These are phyloP conservation scores for Athrips mouffetella DNA, from an alignment of 2,888 invertebrate genomes.

Conservation along the genomic window DNA sequence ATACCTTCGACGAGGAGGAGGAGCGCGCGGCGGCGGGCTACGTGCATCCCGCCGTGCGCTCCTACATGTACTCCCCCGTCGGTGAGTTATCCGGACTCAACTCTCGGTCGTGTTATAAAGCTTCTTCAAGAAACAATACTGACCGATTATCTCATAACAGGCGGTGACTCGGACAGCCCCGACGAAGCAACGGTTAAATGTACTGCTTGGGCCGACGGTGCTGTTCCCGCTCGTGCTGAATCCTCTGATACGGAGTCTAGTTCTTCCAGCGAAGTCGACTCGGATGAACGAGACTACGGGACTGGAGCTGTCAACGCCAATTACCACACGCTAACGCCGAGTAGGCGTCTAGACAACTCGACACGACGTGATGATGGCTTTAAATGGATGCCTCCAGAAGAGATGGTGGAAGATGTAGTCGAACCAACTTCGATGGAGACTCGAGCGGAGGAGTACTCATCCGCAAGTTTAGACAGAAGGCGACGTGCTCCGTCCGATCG, in stretches of 20 bases:
- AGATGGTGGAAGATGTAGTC: conserved; percentile 50
- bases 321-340: conserved; percentile 73
- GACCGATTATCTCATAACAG: conserved; percentile 63
- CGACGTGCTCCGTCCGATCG: conserved; percentile 70
- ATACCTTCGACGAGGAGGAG: conserved; percentile 68
- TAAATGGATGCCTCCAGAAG: conserved; percentile 80
- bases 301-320: conserved; percentile 79
- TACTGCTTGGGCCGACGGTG: conserved; percentile 67
- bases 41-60: conserved; percentile 73
- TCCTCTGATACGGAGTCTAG: conserved; percentile 66
- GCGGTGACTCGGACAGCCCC: conserved; percentile 80
- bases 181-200: conserved; percentile 81
- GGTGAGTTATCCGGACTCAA: conserved; percentile 57
- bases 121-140: too few species aligned
- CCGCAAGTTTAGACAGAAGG: conserved; percentile 77
- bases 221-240: conserved; percentile 47
- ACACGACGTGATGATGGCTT: conserved; percentile 82
- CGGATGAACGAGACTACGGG: conserved; percentile 69
- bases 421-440: conserved; percentile 47
- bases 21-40: conserved; percentile 63
- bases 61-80: conserved; percentile 76
- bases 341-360: conserved; percentile 72
- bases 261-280: conserved; percentile 57
- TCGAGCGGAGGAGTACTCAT: conserved; percentile 55
- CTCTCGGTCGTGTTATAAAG: conserved; percentile 39